Evolutionary conservation across 30 jellyfish, hydroid and myxozoan genomes (phyloP), one percentile per base, ranked within the genome.

Genomic region (Mastigias papua): DNA sequence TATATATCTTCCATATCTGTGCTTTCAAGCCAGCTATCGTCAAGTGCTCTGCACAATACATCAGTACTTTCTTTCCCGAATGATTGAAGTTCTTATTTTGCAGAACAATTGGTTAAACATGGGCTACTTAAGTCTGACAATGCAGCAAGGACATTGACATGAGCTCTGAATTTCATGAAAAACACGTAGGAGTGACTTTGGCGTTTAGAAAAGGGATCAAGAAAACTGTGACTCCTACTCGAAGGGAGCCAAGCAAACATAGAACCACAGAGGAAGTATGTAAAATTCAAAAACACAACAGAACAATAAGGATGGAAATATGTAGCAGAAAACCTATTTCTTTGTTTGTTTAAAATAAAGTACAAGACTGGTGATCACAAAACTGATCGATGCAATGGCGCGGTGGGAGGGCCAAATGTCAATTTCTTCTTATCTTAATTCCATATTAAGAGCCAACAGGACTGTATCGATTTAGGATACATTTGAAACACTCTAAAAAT

Each of bases 211-310:
- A 58, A 3, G 70, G 21, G 26, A 8, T 58, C 70, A 58, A 58
- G 26, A 58, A 28, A 58, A 58, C 21, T 8, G 7, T n/a, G 21
- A 58, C 11, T n/a, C 7, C 26, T 11, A 20, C 70, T 58, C 21
- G 70, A 69, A 30, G 20, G 33, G 62, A 69, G 62, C 26, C 31
- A 31, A n/a, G 81, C 81, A 69, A 69, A 69, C 28, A 69, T 30
- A 13, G 81, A 35, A 69, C 61, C 81, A 31, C 54, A n/a, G 62
- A 69, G 81, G 81, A 69, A 26, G 61, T 62, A 28, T 2, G 70
- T 28, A 20, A 58, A n/a, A 8, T 58, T 58, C 21, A 58, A n/a
- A 28, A 58, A 17, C 70, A 58, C 26, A n/a, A 20, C 27, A 2
- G 25, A 58, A 58, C 70, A 58, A 58, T 58, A 8, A 20, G 11